Percentiles rank a stretch among this genome's conserved stretches.
These are phyloP conservation scores for Calonectris borealis DNA, from an alignment of 2,113 vertebrate genomes.

Conservation along the genomic window DNA sequence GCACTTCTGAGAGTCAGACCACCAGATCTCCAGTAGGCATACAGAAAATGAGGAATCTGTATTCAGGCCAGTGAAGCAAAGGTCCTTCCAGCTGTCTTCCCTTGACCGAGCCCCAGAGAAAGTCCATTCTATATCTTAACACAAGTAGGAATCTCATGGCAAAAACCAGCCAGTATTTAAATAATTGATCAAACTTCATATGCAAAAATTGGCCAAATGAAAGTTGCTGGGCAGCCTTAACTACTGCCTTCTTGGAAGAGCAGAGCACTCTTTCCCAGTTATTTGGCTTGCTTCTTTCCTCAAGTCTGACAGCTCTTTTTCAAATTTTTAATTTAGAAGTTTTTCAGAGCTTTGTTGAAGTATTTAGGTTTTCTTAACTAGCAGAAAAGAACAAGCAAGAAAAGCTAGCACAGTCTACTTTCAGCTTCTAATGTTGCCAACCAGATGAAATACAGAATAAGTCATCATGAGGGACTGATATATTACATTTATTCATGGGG, in stretches of 20 bases:
- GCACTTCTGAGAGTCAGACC: neutral
- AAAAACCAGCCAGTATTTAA: neutral
- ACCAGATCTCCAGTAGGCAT: neutral
- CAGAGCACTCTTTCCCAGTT: neutral
- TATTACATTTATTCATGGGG: neutral
- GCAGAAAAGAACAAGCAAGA: neutral
- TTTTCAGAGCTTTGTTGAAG: neutral
- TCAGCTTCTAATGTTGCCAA: neutral
- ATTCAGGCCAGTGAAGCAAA: neutral
- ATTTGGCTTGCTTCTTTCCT: neutral
- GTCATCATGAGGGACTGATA: neutral
- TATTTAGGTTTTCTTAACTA: neutral
- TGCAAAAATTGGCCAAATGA: neutral
- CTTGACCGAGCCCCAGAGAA: neutral
- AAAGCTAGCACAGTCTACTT: neutral
- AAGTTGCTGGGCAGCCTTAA: neutral
- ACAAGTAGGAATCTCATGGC: rapidly evolving
- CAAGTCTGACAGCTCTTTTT: neutral
- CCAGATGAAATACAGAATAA: neutral
- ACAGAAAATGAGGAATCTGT: neutral
- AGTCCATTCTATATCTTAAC: neutral
- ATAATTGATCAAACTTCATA: neutral
- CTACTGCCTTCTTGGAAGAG: neutral
- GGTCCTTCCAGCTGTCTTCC: neutral
- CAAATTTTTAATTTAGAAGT: neutral